Percentiles rank a stretch among this genome's conserved stretches.
phyloP scores from a whole-genome alignment of 2,113 vertebrate species.

The Notiomystis cincta region DNA sequence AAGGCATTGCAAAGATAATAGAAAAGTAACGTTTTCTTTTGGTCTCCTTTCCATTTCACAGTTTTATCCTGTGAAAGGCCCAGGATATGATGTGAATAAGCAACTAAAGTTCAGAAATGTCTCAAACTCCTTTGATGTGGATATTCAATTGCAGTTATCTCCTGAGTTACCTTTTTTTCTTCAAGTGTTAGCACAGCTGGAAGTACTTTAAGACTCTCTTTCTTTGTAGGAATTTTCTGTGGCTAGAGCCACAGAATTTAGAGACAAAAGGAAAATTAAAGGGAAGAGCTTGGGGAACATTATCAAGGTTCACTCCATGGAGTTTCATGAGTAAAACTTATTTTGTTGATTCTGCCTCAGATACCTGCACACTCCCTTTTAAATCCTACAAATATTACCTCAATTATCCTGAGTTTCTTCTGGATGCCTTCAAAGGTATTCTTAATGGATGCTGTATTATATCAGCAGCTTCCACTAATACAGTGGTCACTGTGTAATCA shows the following conservation, averaged over 20 bases:
- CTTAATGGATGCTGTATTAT: background rate
- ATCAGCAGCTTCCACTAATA: background rate
- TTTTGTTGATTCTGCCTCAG: background rate
- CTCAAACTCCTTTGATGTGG: background rate
- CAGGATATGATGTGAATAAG: background rate
- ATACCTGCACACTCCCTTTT: background rate
- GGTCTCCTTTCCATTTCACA: background rate
- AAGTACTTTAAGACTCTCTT: background rate
- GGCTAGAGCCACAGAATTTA: background rate
- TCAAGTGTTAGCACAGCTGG: background rate
- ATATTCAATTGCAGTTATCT: background rate
- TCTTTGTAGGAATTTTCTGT: background rate
- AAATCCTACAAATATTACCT: background rate
- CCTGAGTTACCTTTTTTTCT: background rate
- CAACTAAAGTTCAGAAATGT: background rate
- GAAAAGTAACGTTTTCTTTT: background rate
- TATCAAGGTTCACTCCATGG: background rate
- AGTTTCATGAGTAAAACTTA: background rate
- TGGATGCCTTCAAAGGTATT: background rate
- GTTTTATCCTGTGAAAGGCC: background rate
- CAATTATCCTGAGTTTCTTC: background rate
- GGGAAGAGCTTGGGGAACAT: background rate
- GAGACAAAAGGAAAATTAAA: slow-evolving; percentile 36
- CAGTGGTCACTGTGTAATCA: background rate
- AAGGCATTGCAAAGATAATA: background rate